Conservation (phyloP, 92 coral and sea anemone genomes). For the Umimayanthus kanabou region DNA sequence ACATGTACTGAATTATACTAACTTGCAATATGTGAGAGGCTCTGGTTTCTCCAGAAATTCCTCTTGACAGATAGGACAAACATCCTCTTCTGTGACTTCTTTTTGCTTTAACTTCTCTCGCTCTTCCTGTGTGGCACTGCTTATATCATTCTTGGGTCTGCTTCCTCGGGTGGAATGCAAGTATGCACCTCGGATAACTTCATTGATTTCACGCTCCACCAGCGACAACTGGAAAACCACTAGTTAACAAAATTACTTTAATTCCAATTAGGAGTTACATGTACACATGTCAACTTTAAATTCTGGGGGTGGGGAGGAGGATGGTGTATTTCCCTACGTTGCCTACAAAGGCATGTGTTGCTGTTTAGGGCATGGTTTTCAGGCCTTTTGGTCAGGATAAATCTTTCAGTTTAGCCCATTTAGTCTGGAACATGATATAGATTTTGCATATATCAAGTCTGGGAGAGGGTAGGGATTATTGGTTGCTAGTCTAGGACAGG, state of each 20-base stretch:
- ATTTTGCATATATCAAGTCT: no score
- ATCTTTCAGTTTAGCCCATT: no score
- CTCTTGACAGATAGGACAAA: conserved; percentile 98
- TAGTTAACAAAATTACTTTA: conserved; percentile 9
- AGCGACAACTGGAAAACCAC: conserved; percentile 92
- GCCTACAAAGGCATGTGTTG: no score
- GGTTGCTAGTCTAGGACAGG: no score
- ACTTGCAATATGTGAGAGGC: conserved; percentile 97
- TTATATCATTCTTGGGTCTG: conserved; percentile 37
- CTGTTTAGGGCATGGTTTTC: no score
- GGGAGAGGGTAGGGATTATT: no score
- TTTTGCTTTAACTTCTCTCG: conserved; percentile 85
- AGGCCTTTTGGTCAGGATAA: no score
- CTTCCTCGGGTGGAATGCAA: conserved; percentile 51
- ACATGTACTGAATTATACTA: neutral
- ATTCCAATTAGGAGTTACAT: neutral
- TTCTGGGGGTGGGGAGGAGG: no score
- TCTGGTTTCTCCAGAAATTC: conserved; percentile 82
- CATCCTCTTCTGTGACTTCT: conserved; percentile 84
- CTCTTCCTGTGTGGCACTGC: conserved; percentile 43
- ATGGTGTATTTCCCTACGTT: no score
- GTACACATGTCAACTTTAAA: neutral
- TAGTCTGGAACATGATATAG: no score
- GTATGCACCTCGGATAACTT: conserved; percentile 86
- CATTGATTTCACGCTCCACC: conserved; percentile 96